Conservation (phyloP, 2,797 vertebrate genomes). For the Babyrousa celebensis region DNA sequence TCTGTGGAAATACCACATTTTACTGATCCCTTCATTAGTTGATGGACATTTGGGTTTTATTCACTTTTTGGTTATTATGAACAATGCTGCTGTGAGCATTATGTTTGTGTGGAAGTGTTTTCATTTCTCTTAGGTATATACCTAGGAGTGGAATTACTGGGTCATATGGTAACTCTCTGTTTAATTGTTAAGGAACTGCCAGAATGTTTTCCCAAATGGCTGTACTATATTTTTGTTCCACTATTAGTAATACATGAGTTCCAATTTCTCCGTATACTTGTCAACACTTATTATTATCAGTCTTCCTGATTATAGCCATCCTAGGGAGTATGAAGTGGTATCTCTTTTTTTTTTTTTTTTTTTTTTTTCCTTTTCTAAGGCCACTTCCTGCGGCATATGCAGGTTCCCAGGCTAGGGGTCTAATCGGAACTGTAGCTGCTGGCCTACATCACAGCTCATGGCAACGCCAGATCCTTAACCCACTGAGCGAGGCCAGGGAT, state of each 20-base stretch:
- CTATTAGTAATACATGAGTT: background rate
- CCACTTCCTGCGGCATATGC: too few species aligned
- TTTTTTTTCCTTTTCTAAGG: too few species aligned
- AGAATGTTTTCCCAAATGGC: background rate
- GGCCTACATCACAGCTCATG: too few species aligned
- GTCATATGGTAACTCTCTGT: background rate
- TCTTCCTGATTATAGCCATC: background rate
- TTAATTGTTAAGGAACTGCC: conserved; percentile 30
- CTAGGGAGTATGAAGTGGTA: background rate
- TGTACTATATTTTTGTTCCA: background rate
- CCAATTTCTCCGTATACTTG: background rate
- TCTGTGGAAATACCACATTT: background rate
- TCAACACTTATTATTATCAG: background rate
- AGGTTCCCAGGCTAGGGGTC: too few species aligned
- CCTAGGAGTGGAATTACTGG: background rate
- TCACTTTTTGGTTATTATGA: background rate
- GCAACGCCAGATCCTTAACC: too few species aligned
- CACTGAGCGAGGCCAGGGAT: too few species aligned
- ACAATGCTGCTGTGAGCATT: background rate
- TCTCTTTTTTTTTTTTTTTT: background rate
- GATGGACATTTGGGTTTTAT: background rate
- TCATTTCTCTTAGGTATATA: background rate
- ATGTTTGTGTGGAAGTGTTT: background rate
- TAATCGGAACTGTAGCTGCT: too few species aligned
- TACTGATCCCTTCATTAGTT: background rate